Base-by-base conservation (phyloP, 2,888 invertebrate species). In the Desoria tigrina region DNA sequence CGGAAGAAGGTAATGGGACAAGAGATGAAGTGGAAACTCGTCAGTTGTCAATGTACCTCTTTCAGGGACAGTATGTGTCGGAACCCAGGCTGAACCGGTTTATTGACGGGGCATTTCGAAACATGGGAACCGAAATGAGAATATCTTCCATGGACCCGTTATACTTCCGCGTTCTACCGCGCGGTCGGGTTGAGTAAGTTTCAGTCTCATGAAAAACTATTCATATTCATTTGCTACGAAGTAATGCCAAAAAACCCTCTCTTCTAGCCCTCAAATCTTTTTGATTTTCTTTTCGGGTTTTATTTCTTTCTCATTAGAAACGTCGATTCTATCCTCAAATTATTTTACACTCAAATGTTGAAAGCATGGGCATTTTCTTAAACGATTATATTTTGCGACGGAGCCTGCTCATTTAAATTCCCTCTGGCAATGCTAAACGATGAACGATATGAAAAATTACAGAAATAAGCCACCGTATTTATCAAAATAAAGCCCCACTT, bases 71-170 rank as follows among this genome's bases (percentile, higher is more conserved):
- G 57, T 76, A 76, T 56, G 54, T 72, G 21, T 56, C 74, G 2
- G 76, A 76, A 53, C 74, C 76, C 0, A 58, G 76, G 18, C 71
- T 76, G 23, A 75, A 76, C 54, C 63, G 68, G 9, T 76, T 75
- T 51, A 72, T 75, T 21, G 76, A 76, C 49, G 76, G 76, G 4
- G 74, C 74, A 0, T 55, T 75, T 16, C 51, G 70, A 7, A 76
- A 76, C 54, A 68, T 76, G 67, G 71, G 63, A 11, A 65, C 68
- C 1, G 75, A 75, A 56, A 24, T 76, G 51, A 57, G 72, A 21
- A 62, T 71, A 9, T 60, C 67, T 4, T 50, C 66, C 14, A 74
- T 74, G 72, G 75, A 76, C 61, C 76, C 76, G 1, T 45, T 75
- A 7, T 75, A 61, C 55, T 76, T 75, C 62, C 68, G 73, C 7